phyloP scores from a whole-genome alignment of 2,888 invertebrate species.

The Phaonia tiefii region DNA sequence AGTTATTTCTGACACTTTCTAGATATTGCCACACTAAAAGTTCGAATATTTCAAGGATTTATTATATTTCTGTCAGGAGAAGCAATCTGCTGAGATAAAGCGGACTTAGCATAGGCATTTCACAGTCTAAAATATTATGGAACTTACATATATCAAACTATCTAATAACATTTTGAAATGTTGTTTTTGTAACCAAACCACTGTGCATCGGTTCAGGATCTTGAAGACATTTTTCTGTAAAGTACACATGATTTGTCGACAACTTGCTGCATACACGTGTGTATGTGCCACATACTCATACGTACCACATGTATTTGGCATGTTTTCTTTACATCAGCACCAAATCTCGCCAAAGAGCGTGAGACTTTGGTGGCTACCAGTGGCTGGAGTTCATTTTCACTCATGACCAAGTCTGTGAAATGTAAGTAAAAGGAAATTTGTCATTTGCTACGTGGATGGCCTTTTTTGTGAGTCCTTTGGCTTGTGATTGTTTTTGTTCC shows the following conservation, averaged over 20 bases:
- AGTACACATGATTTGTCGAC: constrained; percentile 66
- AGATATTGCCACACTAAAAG: too few relatives aligned
- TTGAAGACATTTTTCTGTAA: constrained; percentile 55
- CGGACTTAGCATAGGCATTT: too few relatives aligned
- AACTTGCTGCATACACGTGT: constrained; percentile 62
- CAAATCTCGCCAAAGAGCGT: not conserved
- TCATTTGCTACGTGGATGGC: constrained; percentile 55
- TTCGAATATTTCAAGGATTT: too few relatives aligned
- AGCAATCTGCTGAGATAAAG: too few relatives aligned
- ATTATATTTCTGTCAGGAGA: too few relatives aligned
- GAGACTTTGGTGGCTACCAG: not conserved
- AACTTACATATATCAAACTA: too few relatives aligned
- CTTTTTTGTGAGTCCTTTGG: constrained; percentile 50
- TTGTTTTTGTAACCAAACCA: too few relatives aligned
- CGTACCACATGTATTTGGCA: constrained; percentile 26
- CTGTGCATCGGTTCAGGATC: constrained; percentile 25
- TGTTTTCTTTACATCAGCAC: constrained; percentile 8
- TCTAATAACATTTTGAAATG: too few relatives aligned
- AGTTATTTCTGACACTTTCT: too few relatives aligned
- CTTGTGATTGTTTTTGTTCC: constrained; percentile 18
- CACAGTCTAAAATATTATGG: too few relatives aligned
- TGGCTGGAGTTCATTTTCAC: constrained; percentile 63
- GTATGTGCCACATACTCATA: constrained; percentile 27
- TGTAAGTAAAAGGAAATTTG: constrained; percentile 67
- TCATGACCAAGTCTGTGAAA: constrained; percentile 63